These are phyloP conservation scores for Murina feae DNA, from an alignment of 2,113 vertebrate genomes.

Conservation along the genomic window DNA sequence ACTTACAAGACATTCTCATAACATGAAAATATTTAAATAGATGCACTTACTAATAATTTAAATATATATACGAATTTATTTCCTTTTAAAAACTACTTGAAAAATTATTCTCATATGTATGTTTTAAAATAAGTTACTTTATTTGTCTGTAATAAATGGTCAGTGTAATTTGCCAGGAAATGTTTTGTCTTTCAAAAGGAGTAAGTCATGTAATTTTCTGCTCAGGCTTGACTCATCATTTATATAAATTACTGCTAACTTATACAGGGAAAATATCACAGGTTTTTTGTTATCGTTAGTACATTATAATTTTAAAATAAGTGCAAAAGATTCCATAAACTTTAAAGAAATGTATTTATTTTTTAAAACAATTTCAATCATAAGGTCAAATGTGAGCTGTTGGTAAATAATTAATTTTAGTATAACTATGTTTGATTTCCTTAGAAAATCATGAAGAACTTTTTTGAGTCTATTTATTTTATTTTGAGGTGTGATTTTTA, in stretches of 20 bases:
- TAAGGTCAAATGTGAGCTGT: neutral
- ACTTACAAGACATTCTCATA: neutral
- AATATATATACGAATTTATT: neutral
- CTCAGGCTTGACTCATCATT: neutral
- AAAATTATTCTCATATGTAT: neutral
- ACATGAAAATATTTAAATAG: neutral
- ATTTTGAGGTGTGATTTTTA: neutral
- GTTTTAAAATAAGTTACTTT: constrained; percentile 25
- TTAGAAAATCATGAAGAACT: neutral
- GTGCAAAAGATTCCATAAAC: neutral
- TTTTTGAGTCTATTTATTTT: neutral
- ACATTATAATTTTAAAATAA: neutral
- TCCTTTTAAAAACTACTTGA: neutral
- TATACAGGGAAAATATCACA: neutral
- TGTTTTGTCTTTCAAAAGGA: neutral
- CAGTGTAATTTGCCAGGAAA: neutral
- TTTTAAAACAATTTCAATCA: neutral
- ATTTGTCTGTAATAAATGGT: neutral
- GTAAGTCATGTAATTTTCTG: neutral
- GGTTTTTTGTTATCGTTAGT: neutral
- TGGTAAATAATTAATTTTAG: neutral
- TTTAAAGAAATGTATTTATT: neutral
- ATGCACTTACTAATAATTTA: neutral
- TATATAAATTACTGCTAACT: neutral
- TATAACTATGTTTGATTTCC: neutral